These are phyloP conservation scores for Aphidoletes aphidimyza DNA, from an alignment of 2,888 invertebrate genomes.

Conservation along the genomic window DNA sequence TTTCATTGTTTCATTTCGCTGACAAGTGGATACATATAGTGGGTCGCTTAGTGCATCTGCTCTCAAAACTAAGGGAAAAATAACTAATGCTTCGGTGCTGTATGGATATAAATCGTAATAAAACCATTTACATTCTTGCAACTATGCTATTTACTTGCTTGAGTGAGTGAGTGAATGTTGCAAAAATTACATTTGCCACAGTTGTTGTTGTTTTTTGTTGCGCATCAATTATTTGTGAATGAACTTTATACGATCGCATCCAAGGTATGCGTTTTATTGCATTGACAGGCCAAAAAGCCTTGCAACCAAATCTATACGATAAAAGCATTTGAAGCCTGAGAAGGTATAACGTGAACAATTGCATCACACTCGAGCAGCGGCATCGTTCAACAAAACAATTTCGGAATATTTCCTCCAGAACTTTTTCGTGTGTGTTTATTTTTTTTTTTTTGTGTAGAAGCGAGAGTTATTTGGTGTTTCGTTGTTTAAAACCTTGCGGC, in stretches of 20 bases:
- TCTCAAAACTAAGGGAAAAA: background rate
- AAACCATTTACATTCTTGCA: conserved; percentile 12
- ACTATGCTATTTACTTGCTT: no score
- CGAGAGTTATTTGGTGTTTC: background rate
- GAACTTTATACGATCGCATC: conserved; percentile 9
- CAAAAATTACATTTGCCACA: background rate
- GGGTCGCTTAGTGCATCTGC: conserved; percentile 10
- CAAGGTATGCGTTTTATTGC: conserved; percentile 13
- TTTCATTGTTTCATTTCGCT: no score
- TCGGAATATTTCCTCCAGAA: background rate
- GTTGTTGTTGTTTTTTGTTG: background rate
- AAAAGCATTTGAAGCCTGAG: conserved; percentile 35
- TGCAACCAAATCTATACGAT: background rate
- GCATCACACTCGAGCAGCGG: conserved; percentile 32
- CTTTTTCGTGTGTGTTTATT: background rate
- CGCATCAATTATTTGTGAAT: conserved; percentile 30
- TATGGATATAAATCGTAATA: conserved; percentile 23
- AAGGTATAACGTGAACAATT: background rate
- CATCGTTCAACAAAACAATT: background rate
- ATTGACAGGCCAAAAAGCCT: background rate
- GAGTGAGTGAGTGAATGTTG: background rate
- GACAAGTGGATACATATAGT: conserved; percentile 24
- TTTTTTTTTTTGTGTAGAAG: background rate
- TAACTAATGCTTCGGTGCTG: background rate
- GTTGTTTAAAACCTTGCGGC: conserved; percentile 15